Base-by-base conservation (phyloP, 2,888 invertebrate species). In the Oscheius onirici region DNA sequence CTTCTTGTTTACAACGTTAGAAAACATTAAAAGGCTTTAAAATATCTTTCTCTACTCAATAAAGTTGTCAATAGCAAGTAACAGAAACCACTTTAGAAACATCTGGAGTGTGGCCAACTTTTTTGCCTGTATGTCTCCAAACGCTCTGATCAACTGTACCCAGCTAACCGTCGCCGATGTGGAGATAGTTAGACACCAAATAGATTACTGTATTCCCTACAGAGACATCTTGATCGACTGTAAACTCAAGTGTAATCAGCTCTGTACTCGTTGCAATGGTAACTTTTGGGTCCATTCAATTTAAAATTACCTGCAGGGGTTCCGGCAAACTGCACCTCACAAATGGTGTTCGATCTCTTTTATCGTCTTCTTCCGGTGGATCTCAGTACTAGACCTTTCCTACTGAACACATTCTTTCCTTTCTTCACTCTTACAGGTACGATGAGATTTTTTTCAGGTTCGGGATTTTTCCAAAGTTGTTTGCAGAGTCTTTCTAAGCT, bases 261-360 rank as follows among this genome's bases (percentile, higher is more conserved):
- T 44, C 15, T 71, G 70, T 15, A 28, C 44, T 17, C 22, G 13
- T 1, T 70, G 70, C 26, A 41, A 22, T 49, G 70, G 70, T 70
- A 15, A 34, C 60, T 20, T 22, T 34, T 10, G 13, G n/a, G n/a
- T 46, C 26, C 3, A 24, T 1, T 24, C n/a, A 11, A n/a, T 41
- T 17, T 3, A 22, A 22, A 52, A 15, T 52, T 20, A 3, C 8
- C 24, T 52, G 3, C 63, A 66, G 76, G 61, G n/a, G 28, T 82
- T 11, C 83, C 85, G 1, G 52, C 69, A 8, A 80, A 83, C 22
- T 85, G 85, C 67, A 72, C 82, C 0, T 78, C 81, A 3, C 78
- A 80, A 43, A 86, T 85, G 79, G 81, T 86, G 76, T 80, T 82
- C 67, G 86, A 86, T 71, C 72, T 86, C 1, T 86, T 86, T 77